These are phyloP conservation scores for Plemyria rubiginata DNA, from an alignment of 2,888 invertebrate genomes.

Conservation along the genomic window DNA sequence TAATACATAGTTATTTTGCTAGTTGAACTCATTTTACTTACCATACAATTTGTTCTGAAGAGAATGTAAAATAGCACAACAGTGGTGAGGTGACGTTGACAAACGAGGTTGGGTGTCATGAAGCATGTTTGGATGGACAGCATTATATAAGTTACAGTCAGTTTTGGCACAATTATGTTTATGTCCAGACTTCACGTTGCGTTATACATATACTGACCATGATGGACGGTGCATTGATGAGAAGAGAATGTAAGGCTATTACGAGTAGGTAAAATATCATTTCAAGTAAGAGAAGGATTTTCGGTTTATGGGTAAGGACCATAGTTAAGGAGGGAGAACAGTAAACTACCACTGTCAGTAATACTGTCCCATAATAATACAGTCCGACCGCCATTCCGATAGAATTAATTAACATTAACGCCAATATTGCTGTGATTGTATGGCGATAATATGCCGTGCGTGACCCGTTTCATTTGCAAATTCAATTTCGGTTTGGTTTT, in stretches of 20 bases:
- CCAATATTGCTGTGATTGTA: constrained; percentile 25
- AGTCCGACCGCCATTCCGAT: constrained; percentile 3
- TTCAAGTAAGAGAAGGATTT: no score
- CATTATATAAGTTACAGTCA: constrained; percentile 11
- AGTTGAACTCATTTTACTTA: no score
- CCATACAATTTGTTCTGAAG: neutral
- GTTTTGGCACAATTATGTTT: constrained; percentile 15
- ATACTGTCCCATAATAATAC: constrained; percentile 11
- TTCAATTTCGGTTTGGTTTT: constrained; percentile 10
- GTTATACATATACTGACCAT: no score
- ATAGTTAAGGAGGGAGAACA: neutral
- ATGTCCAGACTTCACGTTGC: constrained; percentile 1
- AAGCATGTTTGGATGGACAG: constrained; percentile 4
- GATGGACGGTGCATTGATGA: no score
- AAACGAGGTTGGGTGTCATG: constrained; percentile 18
- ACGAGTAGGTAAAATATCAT: no score
- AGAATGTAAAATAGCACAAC: constrained; percentile 9
- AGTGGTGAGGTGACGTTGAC: constrained; percentile 9
- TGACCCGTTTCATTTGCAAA: constrained; percentile 17
- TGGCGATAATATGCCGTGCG: constrained; percentile 11
- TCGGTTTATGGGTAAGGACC: no score
- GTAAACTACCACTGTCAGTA: constrained; percentile 6
- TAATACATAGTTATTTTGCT: no score
- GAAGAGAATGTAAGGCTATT: no score
- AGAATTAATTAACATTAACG: constrained; percentile 27